Evolutionary conservation across 2,797 vertebrate genomes (phyloP).

Genomic region (Ibycter americanus): DNA sequence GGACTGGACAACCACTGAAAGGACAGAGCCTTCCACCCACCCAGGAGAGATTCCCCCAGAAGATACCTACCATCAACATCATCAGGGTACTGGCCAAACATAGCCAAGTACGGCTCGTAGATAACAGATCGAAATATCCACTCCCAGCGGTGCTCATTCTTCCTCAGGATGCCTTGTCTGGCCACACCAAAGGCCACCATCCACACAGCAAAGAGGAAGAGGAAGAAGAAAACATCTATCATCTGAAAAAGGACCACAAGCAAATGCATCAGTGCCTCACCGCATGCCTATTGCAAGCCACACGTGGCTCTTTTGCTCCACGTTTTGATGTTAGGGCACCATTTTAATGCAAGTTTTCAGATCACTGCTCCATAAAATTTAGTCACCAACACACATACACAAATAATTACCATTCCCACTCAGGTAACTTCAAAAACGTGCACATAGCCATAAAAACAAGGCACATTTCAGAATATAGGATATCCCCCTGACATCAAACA

Average conservation of each 20-base stretch:
- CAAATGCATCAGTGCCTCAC: background rate
- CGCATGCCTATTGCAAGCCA: background rate
- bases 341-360: background rate
- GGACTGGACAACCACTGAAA: background rate
- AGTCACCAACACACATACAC: background rate
- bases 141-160: slow-evolving; percentile 80
- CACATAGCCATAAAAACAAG: background rate
- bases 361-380: background rate
- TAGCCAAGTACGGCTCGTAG: slow-evolving; percentile 81
- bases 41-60: background rate
- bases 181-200: slow-evolving; percentile 84
- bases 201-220: slow-evolving; percentile 84
- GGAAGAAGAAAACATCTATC: slow-evolving; percentile 84
- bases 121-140: slow-evolving; percentile 84
- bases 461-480: background rate
- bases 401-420: background rate
- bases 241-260: slow-evolving; percentile 56
- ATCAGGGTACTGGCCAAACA: slow-evolving; percentile 82
- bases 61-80: slow-evolving; percentile 76
- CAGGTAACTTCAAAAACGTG: background rate
- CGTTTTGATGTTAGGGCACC: background rate
- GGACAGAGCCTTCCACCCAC: background rate
- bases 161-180: slow-evolving; percentile 80
- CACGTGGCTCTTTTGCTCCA: accelerated
- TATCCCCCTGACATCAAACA: background rate